These are phyloP conservation scores for Hemichromis elongatus DNA, from an alignment of 2,113 vertebrate genomes.

Conservation along the genomic window DNA sequence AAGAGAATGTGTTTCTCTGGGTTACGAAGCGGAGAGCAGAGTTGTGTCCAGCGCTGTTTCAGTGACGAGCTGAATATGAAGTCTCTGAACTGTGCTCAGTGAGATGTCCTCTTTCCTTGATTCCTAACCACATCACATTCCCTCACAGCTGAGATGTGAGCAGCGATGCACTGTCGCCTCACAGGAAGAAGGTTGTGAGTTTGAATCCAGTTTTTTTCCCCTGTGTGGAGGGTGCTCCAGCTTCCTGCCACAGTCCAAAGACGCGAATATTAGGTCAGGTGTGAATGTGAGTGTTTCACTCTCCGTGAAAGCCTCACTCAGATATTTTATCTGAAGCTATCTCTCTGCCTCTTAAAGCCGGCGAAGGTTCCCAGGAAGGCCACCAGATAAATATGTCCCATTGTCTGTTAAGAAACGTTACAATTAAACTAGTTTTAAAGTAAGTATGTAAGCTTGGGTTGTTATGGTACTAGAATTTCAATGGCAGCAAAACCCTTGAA, in stretches of 20 bases:
- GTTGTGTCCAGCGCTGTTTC: accelerated
- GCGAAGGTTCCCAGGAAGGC: neutral
- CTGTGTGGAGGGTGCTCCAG: neutral
- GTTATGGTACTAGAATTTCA: neutral
- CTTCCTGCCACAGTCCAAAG: too few species aligned
- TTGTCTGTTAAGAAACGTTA: neutral
- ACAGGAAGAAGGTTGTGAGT: neutral
- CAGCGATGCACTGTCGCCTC: neutral
- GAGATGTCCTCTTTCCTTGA: neutral
- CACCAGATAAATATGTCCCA: neutral
- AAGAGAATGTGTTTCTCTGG: neutral
- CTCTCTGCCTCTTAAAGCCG: neutral
- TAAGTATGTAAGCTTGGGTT: neutral
- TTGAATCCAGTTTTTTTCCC: neutral
- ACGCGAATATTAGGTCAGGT: too few species aligned
- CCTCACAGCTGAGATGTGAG: neutral
- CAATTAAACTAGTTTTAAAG: neutral
- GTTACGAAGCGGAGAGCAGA: neutral
- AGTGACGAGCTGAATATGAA: neutral
- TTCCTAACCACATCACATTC: neutral
- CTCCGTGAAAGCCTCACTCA: neutral
- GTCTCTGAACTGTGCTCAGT: neutral
- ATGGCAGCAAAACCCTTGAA: neutral
- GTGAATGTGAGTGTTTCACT: neutral
- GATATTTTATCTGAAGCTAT: neutral